Evolutionary conservation across 2,113 vertebrate genomes (phyloP), one percentile per base, ranked within the genome.

Genomic region (Uria lomvia): DNA sequence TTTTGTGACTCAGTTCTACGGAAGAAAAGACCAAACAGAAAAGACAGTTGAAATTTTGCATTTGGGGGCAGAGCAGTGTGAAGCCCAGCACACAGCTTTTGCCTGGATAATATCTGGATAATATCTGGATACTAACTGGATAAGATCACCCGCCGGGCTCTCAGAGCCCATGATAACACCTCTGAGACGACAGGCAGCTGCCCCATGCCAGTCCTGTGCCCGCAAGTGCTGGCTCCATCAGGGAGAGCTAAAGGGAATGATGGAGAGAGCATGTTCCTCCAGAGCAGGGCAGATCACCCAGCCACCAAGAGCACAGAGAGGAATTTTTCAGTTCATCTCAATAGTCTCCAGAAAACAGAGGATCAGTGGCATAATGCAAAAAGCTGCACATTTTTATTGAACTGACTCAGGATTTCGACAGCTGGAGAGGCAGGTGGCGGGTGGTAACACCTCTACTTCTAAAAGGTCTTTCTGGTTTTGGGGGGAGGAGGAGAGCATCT

Each of bases 351-450:
- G 50, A 65, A 90, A 56, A 30, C 24, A 14, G 2, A 14, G 1
- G 24, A 49, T 45, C 66, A 59, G 49, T 56, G 40, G 72, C 62
- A 16, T 63, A 9, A 34, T 43, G 49, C 56, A 17, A 66, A 91
- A 30, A 76, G 55, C 71, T 78, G 50, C 43, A 47, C 2, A 0
- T 60, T n/a, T 79, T 36, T 71, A 78, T 74, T 56, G 80, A 66
- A 47, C 2, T 0, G 58, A 56, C 30, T 68, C n/a, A 3, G 34
- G 82, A 58, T 58, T 38, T 7, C 17, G 79, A 67, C 73, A 94
- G 92, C 79, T 88, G 75, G 88, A 70, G 87, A 52, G 72, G 23
- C 94, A 94, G 82, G 86, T 82, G 88, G 76, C 6, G n/a, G 65
- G 9, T 18, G 52, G 65, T 47, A 63, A 88, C 92, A 82, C 82